Conservation (phyloP, 2,113 vertebrate species). For the Myanophis thanlyinensis region DNA sequence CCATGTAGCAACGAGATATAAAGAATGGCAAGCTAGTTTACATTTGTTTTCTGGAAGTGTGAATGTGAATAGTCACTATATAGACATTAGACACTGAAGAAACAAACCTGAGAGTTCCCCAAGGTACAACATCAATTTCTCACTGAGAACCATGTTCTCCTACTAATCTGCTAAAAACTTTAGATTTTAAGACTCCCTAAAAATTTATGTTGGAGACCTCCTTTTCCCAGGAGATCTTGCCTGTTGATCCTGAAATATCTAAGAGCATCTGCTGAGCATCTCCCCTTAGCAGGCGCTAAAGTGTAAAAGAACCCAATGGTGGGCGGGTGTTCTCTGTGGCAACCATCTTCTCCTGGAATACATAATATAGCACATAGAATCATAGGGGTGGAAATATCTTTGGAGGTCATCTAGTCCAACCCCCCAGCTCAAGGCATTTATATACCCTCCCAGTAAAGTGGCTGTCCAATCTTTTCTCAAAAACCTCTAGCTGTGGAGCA, state of each 20-base stretch:
- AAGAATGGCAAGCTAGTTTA: slow-evolving; percentile 1
- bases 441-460: too few species aligned
- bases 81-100: neutral
- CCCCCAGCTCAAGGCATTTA: too few species aligned
- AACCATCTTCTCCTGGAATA: too few species aligned
- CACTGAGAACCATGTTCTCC: neutral
- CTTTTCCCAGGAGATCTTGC: neutral
- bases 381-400: too few species aligned
- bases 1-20: neutral
- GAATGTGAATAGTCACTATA: neutral
- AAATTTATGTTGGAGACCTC: neutral
- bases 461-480: too few species aligned
- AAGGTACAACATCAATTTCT: neutral
- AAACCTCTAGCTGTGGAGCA: too few species aligned
- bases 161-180: neutral
- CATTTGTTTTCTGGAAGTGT: slow-evolving; percentile 4
- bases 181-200: neutral
- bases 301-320: too few species aligned
- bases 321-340: too few species aligned
- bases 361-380: too few species aligned
- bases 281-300: neutral
- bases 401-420: too few species aligned
- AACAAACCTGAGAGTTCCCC: neutral
- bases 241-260: neutral
- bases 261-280: neutral